Conservation (phyloP, 2,888 invertebrate species). For the Chalcis sispes region DNA sequence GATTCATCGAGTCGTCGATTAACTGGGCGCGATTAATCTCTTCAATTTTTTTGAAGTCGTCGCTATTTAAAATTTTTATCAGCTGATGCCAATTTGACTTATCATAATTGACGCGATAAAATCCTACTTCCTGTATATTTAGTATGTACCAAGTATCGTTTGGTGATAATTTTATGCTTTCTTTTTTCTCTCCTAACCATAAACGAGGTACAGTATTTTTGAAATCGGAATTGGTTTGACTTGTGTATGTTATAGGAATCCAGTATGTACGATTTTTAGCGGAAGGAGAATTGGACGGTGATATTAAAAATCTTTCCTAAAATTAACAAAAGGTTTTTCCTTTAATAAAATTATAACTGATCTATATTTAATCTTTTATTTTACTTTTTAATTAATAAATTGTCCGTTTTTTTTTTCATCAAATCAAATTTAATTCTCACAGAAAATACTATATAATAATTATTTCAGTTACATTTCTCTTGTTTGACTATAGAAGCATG, state of each 20-base stretch:
- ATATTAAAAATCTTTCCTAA: slow-evolving; percentile 50
- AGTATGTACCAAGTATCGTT: slow-evolving; percentile 83
- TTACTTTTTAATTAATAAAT: neutral
- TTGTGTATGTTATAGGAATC: slow-evolving; percentile 78
- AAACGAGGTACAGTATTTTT: slow-evolving; percentile 75
- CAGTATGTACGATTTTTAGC: slow-evolving; percentile 59
- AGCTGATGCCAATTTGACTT: slow-evolving; percentile 84
- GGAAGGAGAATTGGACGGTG: neutral
- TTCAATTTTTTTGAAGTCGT: slow-evolving; percentile 79
- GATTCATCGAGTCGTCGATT: slow-evolving; percentile 86
- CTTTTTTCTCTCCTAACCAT: slow-evolving; percentile 76
- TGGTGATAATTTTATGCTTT: slow-evolving; percentile 64
- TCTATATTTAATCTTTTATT: neutral
- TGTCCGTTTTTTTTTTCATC: no score
- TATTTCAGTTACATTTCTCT: no score
- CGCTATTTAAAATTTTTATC: slow-evolving; percentile 78
- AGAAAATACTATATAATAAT: no score
- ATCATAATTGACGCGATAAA: slow-evolving; percentile 88
- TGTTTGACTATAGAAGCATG: no score
- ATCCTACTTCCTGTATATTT: slow-evolving; percentile 85
- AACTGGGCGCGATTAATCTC: slow-evolving; percentile 88
- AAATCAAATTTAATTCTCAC: no score
- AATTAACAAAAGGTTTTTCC: no score
- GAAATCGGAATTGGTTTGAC: slow-evolving; percentile 76
- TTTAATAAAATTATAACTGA: no score